These are phyloP conservation scores for Microctonus hyperodae DNA, from an alignment of 2,888 invertebrate species.

Conservation along the genomic window DNA sequence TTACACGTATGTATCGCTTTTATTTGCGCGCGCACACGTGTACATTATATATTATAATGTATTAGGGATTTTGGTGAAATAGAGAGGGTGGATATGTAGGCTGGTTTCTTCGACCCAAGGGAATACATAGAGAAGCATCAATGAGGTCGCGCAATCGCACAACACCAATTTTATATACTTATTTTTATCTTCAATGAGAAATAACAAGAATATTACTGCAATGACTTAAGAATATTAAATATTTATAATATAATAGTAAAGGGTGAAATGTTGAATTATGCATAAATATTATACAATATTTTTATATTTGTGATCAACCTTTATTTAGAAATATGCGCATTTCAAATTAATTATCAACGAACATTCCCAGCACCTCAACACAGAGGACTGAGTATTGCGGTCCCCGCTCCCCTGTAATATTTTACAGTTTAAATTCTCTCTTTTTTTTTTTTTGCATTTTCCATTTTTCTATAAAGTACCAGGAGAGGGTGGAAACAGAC, in stretches of 20 bases:
- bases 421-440: background rate
- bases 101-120: constrained; percentile 21
- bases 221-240: no score
- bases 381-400: constrained; percentile 20
- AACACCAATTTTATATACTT: background rate
- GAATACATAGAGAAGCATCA: constrained; percentile 30
- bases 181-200: background rate
- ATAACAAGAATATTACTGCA: no score
- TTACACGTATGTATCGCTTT: constrained; percentile 6
- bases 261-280: no score
- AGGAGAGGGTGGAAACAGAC: constrained; percentile 10
- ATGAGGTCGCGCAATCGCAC: constrained; percentile 43
- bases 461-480: background rate
- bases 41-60: constrained; percentile 14
- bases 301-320: constrained; percentile 46
- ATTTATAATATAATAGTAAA: background rate
- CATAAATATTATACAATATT: constrained; percentile 1
- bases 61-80: background rate
- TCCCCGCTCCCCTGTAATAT: constrained; percentile 19
- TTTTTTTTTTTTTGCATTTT: background rate
- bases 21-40: constrained; percentile 34
- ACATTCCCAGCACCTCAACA: constrained; percentile 25
- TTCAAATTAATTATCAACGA: constrained; percentile 42
- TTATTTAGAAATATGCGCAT: constrained; percentile 53
- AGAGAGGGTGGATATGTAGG: constrained; percentile 15